These are phyloP conservation scores for Chionoecetes opilio DNA, from an alignment of 1,140 invertebrate species.

Conservation along the genomic window DNA sequence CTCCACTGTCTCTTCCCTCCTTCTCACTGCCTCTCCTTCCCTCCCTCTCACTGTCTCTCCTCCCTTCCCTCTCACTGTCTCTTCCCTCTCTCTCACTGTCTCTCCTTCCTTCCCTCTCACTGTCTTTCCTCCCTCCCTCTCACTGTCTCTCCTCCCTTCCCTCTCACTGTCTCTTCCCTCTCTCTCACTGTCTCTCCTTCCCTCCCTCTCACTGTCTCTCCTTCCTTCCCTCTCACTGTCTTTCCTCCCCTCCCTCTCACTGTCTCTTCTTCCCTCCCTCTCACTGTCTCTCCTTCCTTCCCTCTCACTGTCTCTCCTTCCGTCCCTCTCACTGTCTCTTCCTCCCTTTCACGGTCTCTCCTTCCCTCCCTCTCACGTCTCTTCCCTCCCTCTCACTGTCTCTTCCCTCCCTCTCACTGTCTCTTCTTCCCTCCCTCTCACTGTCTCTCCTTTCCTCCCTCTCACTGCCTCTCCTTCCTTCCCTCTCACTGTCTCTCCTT, in stretches of 20 bases:
- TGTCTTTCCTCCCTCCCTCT: not conserved
- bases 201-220: too few relatives aligned
- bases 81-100: not conserved
- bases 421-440: not conserved
- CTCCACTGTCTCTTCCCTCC: not conserved
- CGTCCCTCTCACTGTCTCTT: not conserved
- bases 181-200: too few relatives aligned
- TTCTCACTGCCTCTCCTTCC: not conserved
- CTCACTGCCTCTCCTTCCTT: not conserved
- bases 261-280: too few relatives aligned
- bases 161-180: not conserved
- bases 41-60: not conserved
- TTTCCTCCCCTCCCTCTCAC: too few relatives aligned
- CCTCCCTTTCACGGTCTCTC: not conserved
- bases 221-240: too few relatives aligned
- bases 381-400: not conserved
- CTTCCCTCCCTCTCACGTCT: not conserved
- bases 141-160: too few relatives aligned
- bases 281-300: too few relatives aligned
- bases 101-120: not conserved
- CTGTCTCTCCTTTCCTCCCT: not conserved
- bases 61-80: not conserved
- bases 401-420: not conserved
- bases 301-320: too few relatives aligned
- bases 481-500: not conserved